A percentile compares a stretch with the other conserved stretches of the same genome.
phyloP scores from a whole-genome alignment of 2,888 invertebrate species.

The Caenorhabditis wallacei region DNA sequence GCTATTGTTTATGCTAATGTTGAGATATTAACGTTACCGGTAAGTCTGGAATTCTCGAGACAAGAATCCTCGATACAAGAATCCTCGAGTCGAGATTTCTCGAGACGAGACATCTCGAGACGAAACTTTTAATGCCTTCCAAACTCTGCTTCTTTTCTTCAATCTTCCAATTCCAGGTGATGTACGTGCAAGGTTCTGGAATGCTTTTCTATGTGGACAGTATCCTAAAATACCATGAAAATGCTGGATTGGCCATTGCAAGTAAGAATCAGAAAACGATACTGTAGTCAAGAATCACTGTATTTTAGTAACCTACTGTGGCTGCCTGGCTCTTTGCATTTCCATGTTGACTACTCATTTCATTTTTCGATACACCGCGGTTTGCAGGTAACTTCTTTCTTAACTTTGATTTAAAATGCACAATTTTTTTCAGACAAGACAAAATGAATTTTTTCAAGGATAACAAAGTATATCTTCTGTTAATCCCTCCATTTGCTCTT shows the following conservation, averaged over 20 bases:
- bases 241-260: conserved; percentile 29
- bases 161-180: conserved; percentile 1
- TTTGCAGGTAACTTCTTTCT: conserved; percentile 43
- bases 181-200: conserved; percentile 32
- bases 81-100: conserved; percentile 16
- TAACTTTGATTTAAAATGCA: no score
- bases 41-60: conserved; percentile 29
- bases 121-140: no score
- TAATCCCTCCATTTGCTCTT: conserved; percentile 28
- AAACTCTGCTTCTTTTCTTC: no score
- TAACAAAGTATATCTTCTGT: conserved; percentile 23
- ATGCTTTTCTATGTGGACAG: conserved; percentile 47
- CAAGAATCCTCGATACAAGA: conserved; percentile 18
- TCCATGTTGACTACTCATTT: conserved; percentile 43
- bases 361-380: conserved; percentile 35
- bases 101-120: no score
- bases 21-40: conserved; percentile 38
- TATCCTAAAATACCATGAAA: conserved; percentile 23
- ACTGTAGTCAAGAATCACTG: no score
- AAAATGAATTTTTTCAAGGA: conserved; percentile 38
- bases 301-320: conserved; percentile 43
- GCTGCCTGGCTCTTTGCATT: conserved; percentile 43
- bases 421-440: conserved; percentile 32
- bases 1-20: conserved; percentile 47
- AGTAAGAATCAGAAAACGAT: conserved; percentile 4